Evolutionary conservation across 1,140 invertebrate genomes (phyloP).

Genomic region (Drosophila sucinea): DNA sequence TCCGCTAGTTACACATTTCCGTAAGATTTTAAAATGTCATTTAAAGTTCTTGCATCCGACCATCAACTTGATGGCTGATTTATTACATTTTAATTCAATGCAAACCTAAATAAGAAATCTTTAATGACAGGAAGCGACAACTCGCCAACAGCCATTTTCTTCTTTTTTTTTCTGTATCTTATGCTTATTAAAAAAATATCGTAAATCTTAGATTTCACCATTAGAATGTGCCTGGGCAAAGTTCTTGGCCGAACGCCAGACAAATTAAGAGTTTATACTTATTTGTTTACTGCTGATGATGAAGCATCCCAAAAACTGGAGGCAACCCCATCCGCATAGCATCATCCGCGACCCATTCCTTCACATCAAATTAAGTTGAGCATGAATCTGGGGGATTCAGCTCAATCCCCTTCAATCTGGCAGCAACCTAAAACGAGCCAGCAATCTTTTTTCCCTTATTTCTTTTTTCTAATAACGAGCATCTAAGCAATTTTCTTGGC

Average conservation of each 20-base stretch:
- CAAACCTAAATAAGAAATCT: constrained; percentile 37
- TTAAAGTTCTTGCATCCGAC: constrained; percentile 34
- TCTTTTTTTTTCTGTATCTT: not conserved
- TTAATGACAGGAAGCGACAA: constrained; percentile 14
- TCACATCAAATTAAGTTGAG: constrained; percentile 56
- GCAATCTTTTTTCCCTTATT: constrained; percentile 1
- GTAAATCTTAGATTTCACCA: constrained; percentile 21
- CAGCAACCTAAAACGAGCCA: constrained; percentile 12
- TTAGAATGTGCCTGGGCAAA: constrained; percentile 32
- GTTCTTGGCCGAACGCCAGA: constrained; percentile 30
- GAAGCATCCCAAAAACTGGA: constrained; percentile 28
- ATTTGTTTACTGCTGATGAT: constrained; percentile 69
- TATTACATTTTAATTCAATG: constrained; percentile 71
- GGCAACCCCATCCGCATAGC: constrained; percentile 4
- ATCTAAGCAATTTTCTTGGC: constrained; percentile 66
- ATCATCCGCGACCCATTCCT: constrained; percentile 16
- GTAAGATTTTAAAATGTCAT: constrained; percentile 43
- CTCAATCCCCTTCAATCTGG: constrained; percentile 20
- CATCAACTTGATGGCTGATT: constrained; percentile 56
- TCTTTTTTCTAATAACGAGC: constrained; percentile 41
- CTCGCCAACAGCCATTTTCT: not conserved
- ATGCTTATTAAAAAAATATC: not conserved
- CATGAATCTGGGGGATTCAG: constrained; percentile 48
- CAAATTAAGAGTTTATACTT: constrained; percentile 69
- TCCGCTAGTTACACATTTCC: constrained; percentile 48